Evolutionary conservation across 2,888 invertebrate species (phyloP).

Genomic region (Cantharis rustica): DNA sequence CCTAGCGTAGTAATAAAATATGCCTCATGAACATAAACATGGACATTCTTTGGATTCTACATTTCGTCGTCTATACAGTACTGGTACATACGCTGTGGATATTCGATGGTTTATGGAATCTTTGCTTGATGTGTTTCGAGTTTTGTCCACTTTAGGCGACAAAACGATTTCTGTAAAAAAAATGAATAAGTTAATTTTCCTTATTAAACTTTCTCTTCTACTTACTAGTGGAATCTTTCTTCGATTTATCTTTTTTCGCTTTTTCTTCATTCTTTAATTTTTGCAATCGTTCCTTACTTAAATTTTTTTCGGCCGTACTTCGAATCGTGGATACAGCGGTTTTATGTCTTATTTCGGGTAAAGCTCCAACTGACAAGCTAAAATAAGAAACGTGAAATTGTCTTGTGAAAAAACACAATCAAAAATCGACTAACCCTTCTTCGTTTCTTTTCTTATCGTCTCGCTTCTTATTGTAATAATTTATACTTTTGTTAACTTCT

Average conservation of each 20-base stretch:
- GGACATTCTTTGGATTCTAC: constrained; percentile 47
- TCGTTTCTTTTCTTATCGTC: constrained; percentile 36
- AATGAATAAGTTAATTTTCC: not conserved
- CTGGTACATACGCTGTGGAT: constrained; percentile 56
- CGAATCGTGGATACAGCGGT: constrained; percentile 56
- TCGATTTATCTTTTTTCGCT: constrained; percentile 39
- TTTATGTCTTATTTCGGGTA: constrained; percentile 56
- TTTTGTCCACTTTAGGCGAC: constrained; percentile 32
- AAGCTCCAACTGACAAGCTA: constrained; percentile 45
- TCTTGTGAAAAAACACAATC: not conserved
- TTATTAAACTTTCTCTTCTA: not conserved
- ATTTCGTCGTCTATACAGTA: constrained; percentile 45
- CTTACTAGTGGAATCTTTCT: constrained; percentile 45
- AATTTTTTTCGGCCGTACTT: constrained; percentile 52
- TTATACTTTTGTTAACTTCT: constrained; percentile 38
- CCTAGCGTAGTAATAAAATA: constrained; percentile 49
- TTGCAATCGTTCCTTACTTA: constrained; percentile 46
- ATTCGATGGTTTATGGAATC: constrained; percentile 49
- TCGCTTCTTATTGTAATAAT: constrained; percentile 29
- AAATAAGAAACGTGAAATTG: constrained; percentile 15
- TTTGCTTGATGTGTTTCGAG: constrained; percentile 35
- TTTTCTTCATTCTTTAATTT: constrained; percentile 40
- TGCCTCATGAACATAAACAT: constrained; percentile 55
- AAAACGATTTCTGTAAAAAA: constrained; percentile 4
- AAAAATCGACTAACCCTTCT: constrained; percentile 42